Evolutionary conservation across 1,140 invertebrate genomes (phyloP), one percentile per base, ranked within the genome.

Genomic region (Drosophila neocordata): DNA sequence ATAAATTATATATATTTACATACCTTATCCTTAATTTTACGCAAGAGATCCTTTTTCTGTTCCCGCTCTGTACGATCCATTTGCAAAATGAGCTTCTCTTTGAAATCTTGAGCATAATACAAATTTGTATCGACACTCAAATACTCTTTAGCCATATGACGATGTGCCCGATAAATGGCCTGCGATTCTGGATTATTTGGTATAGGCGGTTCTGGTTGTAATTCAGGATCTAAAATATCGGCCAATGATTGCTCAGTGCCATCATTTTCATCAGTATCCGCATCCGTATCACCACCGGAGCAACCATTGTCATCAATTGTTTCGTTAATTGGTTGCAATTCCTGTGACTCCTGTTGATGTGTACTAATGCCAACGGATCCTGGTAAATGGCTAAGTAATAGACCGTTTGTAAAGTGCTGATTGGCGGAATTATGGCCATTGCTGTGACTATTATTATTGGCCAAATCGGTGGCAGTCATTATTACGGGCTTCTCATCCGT

Each of bases 121-220:
- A 91, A 74, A 35, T 82, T 77, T 11, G 87, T 91, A 59, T 83
- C 92, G 77, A 95, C 94, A 89, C 95, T 95, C 27, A 95, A 93
- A 92, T 95, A 96, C 91, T 96, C 95, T 85, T 95, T 94, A 37
- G 95, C 94, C 72, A 97, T 93, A 88, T 95, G 93, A 79, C 96
- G 96, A 90, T 98, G 97, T 75, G 97, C 95, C 62, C 97, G 94
- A 92, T 96, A 98, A 65, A 98, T 96, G 63, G 95, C 92, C 79
- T 96, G 93, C 35, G 97, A 98, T 90, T 96, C 94, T 22, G 95
- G 93, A 91, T 95, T 96, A 61, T 93, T 94, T 58, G 94, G 93
- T 92, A 97, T 95, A 6, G 97, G 97, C 18, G 95, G 95, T 56
- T 96, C 93, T 0, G 97, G 97, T 79, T 96, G 93, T 51, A 97